Evolutionary conservation across 2,113 vertebrate species (phyloP), one percentile per base, ranked within the genome.

Genomic region (Mirounga angustirostris): DNA sequence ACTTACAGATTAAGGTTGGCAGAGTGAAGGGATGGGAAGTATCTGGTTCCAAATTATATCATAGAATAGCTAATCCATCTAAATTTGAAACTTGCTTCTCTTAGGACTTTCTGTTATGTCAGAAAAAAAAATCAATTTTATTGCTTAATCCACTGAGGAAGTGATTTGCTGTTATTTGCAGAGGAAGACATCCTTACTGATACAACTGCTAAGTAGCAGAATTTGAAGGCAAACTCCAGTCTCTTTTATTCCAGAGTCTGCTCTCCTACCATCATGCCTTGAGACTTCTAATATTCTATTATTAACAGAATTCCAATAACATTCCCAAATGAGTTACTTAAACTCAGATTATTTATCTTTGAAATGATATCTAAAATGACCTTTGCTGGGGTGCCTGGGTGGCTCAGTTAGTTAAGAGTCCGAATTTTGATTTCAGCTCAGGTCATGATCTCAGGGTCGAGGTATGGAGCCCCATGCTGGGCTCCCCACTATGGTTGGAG

Each of bases 51-150:
- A 96, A 93, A 76, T 87, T 74, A 74, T 82, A 95, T 54, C 67
- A 89, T 0, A 87, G 50, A 78, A 18, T n/a, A 88, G 63, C 24
- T 76, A 97, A 95, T 63, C 79, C 24, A 87, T 33, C 74, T 85
- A 94, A 95, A 71, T 54, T 90, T 71, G 83, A 93, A 94, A 67
- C 14, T 21, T 89, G 33, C 33, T 63, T 95, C 83, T 95, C 33
- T 85, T 89, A 84, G 74, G 67, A 90, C 46, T 71, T 94, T 69
- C 67, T 56, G 76, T 94, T 79, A 80, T 83, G 13, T 80, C 71
- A 9, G 33, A 30, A n/a, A 86, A 88, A n/a, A 79, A 74, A 95
- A 80, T 92, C 50, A 83, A 22, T 94, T 76, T 87, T 89, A 5
- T 43, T 92, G 8, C 63, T 80, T 97, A 94, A 50, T 90, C 36